Conservation (phyloP, 2,797 vertebrate species). For the Peromyscus nudipes region DNA sequence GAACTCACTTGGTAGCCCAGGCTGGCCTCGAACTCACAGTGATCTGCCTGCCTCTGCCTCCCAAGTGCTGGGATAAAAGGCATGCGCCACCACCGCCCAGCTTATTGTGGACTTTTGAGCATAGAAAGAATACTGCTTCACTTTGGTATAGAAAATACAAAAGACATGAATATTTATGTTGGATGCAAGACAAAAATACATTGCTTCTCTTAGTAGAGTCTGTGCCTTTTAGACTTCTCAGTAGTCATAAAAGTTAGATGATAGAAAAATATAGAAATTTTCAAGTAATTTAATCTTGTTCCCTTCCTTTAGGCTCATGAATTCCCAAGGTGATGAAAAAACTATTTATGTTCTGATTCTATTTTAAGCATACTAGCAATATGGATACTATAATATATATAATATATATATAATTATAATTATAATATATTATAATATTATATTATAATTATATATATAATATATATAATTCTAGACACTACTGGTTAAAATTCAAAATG, state of each 20-base stretch:
- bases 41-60: too few species aligned
- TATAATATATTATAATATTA: too few species aligned
- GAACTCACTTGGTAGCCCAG: too few species aligned
- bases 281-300: conserved; percentile 32
- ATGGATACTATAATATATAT: too few species aligned
- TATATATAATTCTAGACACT: neutral
- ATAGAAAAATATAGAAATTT: neutral
- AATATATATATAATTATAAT: too few species aligned
- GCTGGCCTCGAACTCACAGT: too few species aligned
- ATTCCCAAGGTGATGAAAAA: neutral
- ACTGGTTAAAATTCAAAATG: neutral
- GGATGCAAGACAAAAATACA: neutral
- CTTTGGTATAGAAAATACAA: neutral
- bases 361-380: conserved; percentile 21
- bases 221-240: neutral
- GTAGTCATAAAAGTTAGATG: neutral
- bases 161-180: neutral
- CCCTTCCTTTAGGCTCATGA: neutral
- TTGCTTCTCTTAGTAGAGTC: neutral
- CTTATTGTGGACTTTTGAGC: neutral
- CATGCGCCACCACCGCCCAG: too few species aligned
- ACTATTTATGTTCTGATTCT: neutral
- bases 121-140: neutral
- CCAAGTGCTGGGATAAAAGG: too few species aligned
- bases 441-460: too few species aligned